phyloP scores from a whole-genome alignment of 2,888 invertebrate species.

The Philopedon plagiatum region DNA sequence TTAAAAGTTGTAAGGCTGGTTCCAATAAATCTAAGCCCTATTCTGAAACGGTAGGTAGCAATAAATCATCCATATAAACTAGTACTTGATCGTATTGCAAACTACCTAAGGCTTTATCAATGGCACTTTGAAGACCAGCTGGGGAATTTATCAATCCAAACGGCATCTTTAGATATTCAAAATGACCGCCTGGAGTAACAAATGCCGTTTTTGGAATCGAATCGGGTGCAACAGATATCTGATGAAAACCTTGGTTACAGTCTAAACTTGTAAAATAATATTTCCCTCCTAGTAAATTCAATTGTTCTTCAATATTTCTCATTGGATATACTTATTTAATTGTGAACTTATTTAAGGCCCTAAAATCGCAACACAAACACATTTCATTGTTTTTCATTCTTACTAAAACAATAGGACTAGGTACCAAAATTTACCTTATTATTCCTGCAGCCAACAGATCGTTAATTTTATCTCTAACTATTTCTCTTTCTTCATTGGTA shows the following conservation, averaged over 20 bases:
- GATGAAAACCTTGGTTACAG: constrained; percentile 5
- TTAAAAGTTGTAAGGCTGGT: constrained; percentile 15
- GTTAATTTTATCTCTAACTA: constrained; percentile 37
- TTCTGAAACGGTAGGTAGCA: constrained; percentile 37
- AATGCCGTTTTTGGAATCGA: constrained; percentile 57
- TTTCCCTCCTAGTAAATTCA: constrained; percentile 3
- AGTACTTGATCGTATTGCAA: background rate
- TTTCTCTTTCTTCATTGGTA: constrained; percentile 52
- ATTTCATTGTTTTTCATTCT: constrained; percentile 8
- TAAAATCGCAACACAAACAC: constrained; percentile 15
- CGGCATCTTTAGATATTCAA: constrained; percentile 58
- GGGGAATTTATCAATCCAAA: constrained; percentile 61
- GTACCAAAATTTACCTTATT: constrained; percentile 17
- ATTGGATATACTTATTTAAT: constrained; percentile 16
- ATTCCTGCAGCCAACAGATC: constrained; percentile 12
- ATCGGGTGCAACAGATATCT: too few species aligned
- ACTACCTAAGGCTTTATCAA: background rate
- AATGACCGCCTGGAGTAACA: constrained; percentile 58
- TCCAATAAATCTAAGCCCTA: constrained; percentile 36
- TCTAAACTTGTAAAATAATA: constrained; percentile 24
- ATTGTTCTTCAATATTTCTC: constrained; percentile 14
- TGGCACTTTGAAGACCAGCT: constrained; percentile 34
- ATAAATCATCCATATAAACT: constrained; percentile 41
- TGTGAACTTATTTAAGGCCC: constrained; percentile 32
- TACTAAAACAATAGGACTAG: constrained; percentile 3